A percentile compares a stretch with the other conserved stretches of the same genome.
Evolutionary conservation across 2,888 invertebrate genomes (phyloP).

Genomic region (Diaphora mendica): DNA sequence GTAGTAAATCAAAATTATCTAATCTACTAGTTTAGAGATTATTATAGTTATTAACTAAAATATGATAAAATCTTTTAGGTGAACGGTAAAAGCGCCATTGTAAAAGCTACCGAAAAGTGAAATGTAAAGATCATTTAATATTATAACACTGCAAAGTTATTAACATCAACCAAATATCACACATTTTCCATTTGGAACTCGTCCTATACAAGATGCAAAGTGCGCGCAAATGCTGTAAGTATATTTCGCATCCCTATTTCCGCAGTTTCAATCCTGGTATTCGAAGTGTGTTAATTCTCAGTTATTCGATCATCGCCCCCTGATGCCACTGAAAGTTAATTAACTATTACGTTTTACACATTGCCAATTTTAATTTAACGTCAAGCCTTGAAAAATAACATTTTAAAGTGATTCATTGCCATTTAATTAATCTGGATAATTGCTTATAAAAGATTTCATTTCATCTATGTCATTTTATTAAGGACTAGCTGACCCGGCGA

Average conservation of each 20-base stretch:
- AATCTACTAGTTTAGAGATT: no score
- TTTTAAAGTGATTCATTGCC: constrained; percentile 21
- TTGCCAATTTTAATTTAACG: constrained; percentile 45
- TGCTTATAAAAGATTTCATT: neutral
- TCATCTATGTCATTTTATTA: neutral
- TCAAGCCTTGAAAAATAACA: constrained; percentile 26
- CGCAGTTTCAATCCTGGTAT: constrained; percentile 44
- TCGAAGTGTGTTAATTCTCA: constrained; percentile 57
- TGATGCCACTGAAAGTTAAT: constrained; percentile 60
- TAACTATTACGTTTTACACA: constrained; percentile 57
- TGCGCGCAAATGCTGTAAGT: constrained; percentile 5
- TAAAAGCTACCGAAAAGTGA: no score
- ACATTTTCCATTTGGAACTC: neutral
- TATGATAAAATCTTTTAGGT: no score
- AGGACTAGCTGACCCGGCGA: no score
- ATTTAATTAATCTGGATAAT: neutral
- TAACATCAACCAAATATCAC: neutral
- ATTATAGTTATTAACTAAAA: no score
- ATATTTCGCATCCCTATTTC: constrained; percentile 38
- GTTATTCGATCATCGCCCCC: constrained; percentile 57
- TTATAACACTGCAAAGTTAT: neutral
- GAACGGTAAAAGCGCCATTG: no score
- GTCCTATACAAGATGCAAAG: neutral
- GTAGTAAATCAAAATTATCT: no score
- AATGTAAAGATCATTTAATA: no score